These are phyloP conservation scores for Tenthredo notha DNA, from an alignment of 2,888 invertebrate genomes.

Conservation along the genomic window DNA sequence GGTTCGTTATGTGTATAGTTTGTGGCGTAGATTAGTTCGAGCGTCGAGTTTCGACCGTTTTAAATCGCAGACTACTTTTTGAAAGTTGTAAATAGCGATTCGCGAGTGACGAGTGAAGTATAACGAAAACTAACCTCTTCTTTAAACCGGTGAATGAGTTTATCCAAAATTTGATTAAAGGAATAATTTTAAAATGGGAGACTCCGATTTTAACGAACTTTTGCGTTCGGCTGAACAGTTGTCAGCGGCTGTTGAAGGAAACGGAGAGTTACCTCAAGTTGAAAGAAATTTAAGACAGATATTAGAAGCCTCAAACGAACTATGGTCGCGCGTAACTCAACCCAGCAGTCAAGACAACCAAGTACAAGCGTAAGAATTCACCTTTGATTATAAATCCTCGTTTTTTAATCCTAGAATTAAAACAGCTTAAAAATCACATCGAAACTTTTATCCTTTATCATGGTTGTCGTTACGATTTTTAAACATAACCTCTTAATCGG, in stretches of 20 bases:
- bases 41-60: too few species aligned
- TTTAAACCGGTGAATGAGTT: background rate
- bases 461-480: background rate
- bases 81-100: background rate
- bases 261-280: conserved; percentile 90
- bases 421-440: background rate
- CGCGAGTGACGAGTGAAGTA: too few species aligned
- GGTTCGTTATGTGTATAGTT: background rate
- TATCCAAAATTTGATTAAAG: background rate
- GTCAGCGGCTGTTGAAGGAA: conserved; percentile 92
- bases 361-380: conserved; percentile 85
- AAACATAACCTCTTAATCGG: conserved; percentile 16
- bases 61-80: conserved; percentile 5
- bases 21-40: background rate
- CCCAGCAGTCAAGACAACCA: conserved; percentile 94
- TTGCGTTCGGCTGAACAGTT: conserved; percentile 95
- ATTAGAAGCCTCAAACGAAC: conserved; percentile 92
- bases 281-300: conserved; percentile 95
- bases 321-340: conserved; percentile 92
- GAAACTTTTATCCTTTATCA: background rate
- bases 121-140: conserved; percentile 1
- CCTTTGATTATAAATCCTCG: conserved; percentile 21
- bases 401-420: background rate
- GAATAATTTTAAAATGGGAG: conserved; percentile 64
- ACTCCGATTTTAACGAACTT: conserved; percentile 90